A percentile compares a stretch with the other conserved stretches of the same genome.
These are phyloP conservation scores for Nomada goodeniana DNA, from an alignment of 2,888 invertebrate species.

Conservation along the genomic window DNA sequence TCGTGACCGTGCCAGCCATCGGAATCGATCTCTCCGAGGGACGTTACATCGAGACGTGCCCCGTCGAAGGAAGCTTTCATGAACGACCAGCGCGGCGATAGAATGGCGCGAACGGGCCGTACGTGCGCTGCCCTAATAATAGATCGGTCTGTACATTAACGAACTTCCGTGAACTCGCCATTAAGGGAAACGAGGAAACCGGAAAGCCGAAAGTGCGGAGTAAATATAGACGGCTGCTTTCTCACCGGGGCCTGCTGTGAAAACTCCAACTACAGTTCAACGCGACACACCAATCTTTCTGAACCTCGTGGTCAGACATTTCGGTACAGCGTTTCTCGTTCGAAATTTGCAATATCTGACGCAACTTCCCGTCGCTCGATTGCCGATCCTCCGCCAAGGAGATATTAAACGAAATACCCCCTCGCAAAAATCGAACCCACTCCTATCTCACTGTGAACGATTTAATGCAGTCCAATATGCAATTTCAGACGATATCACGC, in stretches of 20 bases:
- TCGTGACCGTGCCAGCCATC: constrained; percentile 68
- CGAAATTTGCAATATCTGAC: too few species aligned
- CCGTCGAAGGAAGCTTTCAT: not conserved
- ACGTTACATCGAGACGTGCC: constrained; percentile 13
- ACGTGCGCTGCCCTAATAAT: constrained; percentile 66
- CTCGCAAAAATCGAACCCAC: too few species aligned
- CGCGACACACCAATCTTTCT: constrained; percentile 21
- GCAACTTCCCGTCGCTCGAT: too few species aligned
- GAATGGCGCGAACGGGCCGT: not conserved
- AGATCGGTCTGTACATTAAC: constrained; percentile 66
- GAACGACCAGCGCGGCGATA: constrained; percentile 1
- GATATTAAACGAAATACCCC: too few species aligned
- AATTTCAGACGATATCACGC: constrained; percentile 40
- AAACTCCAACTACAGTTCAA: constrained; percentile 58
- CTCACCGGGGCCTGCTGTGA: constrained; percentile 70
- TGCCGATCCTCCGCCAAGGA: too few species aligned
- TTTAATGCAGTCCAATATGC: constrained; percentile 4
- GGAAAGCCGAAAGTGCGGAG: constrained; percentile 68
- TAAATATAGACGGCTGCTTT: constrained; percentile 72
- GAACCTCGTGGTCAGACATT: not conserved
- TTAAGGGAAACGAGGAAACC: constrained; percentile 70
- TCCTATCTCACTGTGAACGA: constrained; percentile 20
- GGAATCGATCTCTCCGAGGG: constrained; percentile 44
- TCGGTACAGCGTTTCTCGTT: too few species aligned
- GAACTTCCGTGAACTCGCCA: constrained; percentile 71